Evolutionary conservation across 2,113 vertebrate species (phyloP).

Genomic region (Saccopteryx bilineata): DNA sequence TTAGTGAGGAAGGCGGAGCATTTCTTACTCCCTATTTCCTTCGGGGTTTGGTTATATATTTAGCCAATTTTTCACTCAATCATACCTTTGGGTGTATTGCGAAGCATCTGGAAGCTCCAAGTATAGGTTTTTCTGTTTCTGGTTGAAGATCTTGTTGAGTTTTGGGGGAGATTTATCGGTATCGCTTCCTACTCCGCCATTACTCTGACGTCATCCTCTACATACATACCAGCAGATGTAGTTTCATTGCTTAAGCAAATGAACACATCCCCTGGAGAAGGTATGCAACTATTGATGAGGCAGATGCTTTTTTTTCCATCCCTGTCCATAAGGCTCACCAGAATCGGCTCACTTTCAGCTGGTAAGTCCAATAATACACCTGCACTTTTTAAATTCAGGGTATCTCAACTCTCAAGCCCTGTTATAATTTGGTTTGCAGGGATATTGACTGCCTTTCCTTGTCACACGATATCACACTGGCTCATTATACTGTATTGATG

Average conservation of each 20-base stretch:
- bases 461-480: not conserved
- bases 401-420: not conserved
- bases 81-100: no score
- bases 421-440: not conserved
- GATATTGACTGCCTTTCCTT: not conserved
- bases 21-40: no score
- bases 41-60: no score
- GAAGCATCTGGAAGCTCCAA: no score
- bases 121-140: no score
- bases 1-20: no score
- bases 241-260: not conserved
- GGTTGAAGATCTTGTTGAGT: no score
- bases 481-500: not conserved
- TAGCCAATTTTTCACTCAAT: no score
- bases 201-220: no score
- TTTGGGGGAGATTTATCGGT: no score
- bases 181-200: no score
- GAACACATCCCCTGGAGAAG: not conserved
- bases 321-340: not conserved
- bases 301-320: not conserved
- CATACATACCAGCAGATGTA: not conserved
- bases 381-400: not conserved
- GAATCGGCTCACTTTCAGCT: not conserved
- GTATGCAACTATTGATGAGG: not conserved
- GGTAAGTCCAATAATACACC: not conserved